Evolutionary conservation across 2,113 vertebrate genomes (phyloP), one percentile per base, ranked within the genome.

Genomic region (Platycercus adscitus): DNA sequence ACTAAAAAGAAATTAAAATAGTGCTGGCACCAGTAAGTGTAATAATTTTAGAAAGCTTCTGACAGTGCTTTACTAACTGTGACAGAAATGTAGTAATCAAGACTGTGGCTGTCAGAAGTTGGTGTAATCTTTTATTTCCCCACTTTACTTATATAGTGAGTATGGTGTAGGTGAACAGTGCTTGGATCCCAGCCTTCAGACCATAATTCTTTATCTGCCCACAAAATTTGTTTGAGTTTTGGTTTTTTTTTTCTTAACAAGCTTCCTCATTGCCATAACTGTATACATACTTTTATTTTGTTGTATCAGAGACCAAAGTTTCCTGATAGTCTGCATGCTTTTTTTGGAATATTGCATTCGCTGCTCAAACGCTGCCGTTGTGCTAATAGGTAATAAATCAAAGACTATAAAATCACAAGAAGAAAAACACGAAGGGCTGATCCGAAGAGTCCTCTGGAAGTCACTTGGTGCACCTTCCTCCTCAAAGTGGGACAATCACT

Each of bases 1-100:
- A 47, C 58, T 61, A 49, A 64, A 88, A 61, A 58, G 21, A n/a
- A 80, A 83, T 71, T 86, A 69, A 93, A 93, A 76, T 25, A 91
- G 41, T 44, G 13, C 77, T 92, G 76, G 63, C 80, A 75, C 39
- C 13, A 61, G 25, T 68, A 39, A 55, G 33, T 69, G 24, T 25
- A 88, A 79, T 75, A 89, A 70, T 86, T 86, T 72, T 70, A 70
- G 49, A 88, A 88, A 86, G 21, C 37, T 81, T 83, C 77, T 91
- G 56, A 91, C 55, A 75, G 61, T 33, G 29, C 29, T 88, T 16
- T 41, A 46, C 47, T 65, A 69, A 46, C 58, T 92, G 80, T 82
- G 65, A 77, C 58, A 86, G 64, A 91, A 81, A 61, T 12, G 13
- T 12, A 64, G 52, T 55, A 64, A 86, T 58, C n/a, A 86, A 86